A percentile compares a stretch with the other conserved stretches of the same genome.
Conservation (phyloP, 2,888 invertebrate genomes). For the Andrena marginata region DNA sequence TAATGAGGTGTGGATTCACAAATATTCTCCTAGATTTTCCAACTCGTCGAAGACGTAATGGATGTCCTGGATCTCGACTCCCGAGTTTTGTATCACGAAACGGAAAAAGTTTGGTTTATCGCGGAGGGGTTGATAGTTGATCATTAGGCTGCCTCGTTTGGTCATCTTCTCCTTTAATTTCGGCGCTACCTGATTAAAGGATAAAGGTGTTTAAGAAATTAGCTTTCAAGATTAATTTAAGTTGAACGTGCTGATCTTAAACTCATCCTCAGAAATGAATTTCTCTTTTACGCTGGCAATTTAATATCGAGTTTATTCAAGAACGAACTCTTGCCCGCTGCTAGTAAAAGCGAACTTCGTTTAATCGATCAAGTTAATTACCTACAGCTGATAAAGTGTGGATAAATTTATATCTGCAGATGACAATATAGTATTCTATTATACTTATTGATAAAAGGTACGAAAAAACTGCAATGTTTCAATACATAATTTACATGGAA, state of each 20-base stretch:
- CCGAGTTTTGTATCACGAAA: constrained; percentile 88
- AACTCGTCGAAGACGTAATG: constrained; percentile 88
- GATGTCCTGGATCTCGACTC: constrained; percentile 86
- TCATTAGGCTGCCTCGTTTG: constrained; percentile 88
- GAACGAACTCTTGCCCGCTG: neutral
- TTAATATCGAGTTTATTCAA: neutral
- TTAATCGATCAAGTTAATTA: neutral
- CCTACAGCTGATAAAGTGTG: neutral
- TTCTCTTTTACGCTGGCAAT: neutral
- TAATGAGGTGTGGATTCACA: constrained; percentile 31
- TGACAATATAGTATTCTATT: constrained; percentile 2
- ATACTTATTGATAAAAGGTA: neutral
- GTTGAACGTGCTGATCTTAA: neutral
- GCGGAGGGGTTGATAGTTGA: constrained; percentile 89
- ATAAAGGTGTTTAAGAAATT: neutral
- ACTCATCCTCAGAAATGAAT: neutral
- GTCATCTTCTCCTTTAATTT: constrained; percentile 89
- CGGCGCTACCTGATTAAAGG: constrained; percentile 87
- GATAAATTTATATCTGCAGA: neutral
- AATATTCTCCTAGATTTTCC: constrained; percentile 85
- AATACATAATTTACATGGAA: neutral
- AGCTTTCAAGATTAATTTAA: neutral
- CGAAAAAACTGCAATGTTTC: neutral
- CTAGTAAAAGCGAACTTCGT: neutral
- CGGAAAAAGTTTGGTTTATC: constrained; percentile 89